Percentiles rank a stretch among this genome's conserved stretches.
Conservation (phyloP, 2,888 invertebrate species). For the Acrocera orbiculus region DNA sequence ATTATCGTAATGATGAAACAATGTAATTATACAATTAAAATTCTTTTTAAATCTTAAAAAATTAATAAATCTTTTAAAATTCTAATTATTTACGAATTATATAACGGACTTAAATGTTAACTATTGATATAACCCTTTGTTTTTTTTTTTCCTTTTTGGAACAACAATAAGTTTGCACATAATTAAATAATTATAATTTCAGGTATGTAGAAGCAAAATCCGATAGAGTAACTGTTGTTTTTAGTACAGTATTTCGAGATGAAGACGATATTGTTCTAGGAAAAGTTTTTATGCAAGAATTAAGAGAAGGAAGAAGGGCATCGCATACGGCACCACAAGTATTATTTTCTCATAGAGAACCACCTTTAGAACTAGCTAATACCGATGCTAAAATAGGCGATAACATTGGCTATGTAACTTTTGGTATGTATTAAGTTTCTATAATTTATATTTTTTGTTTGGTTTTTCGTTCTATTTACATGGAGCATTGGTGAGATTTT, state of each 20-base stretch:
- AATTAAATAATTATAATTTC: no score
- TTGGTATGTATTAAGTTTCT: constrained; percentile 54
- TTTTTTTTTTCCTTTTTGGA: constrained; percentile 2
- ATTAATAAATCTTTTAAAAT: no score
- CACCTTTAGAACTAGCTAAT: constrained; percentile 85
- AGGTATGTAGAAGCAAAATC: constrained; percentile 97
- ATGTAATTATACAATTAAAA: constrained; percentile 76
- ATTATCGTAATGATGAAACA: constrained; percentile 97
- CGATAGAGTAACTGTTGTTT: constrained; percentile 97
- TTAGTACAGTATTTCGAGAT: constrained; percentile 96
- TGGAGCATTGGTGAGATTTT: no score
- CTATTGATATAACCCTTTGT: no score
- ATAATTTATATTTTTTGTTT: no score
- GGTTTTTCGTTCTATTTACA: no score
- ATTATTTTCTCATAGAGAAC: constrained; percentile 86
- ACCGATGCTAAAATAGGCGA: constrained; percentile 88
- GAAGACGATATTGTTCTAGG: constrained; percentile 97
- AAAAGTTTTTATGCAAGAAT: constrained; percentile 98
- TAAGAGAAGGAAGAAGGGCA: constrained; percentile 92
- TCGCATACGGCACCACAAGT: constrained; percentile 88
- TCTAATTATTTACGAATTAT: no score
- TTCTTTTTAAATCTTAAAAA: no score
- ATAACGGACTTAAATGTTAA: no score
- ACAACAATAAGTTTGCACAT: no score
- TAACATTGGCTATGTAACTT: constrained; percentile 98